phyloP scores from a whole-genome alignment of 2,888 invertebrate species.

The Drosophila engyochracea region DNA sequence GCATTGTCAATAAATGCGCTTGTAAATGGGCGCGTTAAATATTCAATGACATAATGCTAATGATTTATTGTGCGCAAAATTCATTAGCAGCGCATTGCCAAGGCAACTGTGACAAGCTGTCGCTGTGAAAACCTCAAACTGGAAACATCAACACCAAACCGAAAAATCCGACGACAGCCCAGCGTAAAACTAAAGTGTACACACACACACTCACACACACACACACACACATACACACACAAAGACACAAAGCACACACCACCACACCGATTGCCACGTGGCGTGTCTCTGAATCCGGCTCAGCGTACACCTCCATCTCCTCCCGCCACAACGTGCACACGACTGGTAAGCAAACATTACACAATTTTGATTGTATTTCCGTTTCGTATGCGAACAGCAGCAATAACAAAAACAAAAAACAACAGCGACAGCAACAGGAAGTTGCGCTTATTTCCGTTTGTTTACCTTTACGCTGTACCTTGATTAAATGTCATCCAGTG shows the following conservation, averaged over 20 bases:
- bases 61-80: conserved; percentile 73
- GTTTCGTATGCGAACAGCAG: conserved; percentile 71
- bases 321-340: background rate
- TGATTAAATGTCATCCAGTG: conserved; percentile 75
- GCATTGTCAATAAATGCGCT: conserved; percentile 65
- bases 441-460: conserved; percentile 82
- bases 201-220: conserved; percentile 5
- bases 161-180: conserved; percentile 22
- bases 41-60: conserved; percentile 75
- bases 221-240: background rate
- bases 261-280: conserved; percentile 19
- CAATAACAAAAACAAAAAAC: conserved; percentile 32
- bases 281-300: conserved; percentile 9
- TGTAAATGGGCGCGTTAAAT: conserved; percentile 61
- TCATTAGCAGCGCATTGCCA: conserved; percentile 65
- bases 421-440: conserved; percentile 73
- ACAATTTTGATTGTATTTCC: conserved; percentile 81
- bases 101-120: conserved; percentile 60
- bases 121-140: conserved; percentile 40
- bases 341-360: conserved; percentile 73
- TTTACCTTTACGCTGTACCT: conserved; percentile 78
- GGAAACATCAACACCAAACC: conserved; percentile 22
- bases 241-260: background rate
- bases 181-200: conserved; percentile 51
- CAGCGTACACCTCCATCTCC: background rate